Evolutionary conservation across 2,888 invertebrate species (phyloP), one percentile per base, ranked within the genome.

Genomic region (Hypselothyrea guttata): DNA sequence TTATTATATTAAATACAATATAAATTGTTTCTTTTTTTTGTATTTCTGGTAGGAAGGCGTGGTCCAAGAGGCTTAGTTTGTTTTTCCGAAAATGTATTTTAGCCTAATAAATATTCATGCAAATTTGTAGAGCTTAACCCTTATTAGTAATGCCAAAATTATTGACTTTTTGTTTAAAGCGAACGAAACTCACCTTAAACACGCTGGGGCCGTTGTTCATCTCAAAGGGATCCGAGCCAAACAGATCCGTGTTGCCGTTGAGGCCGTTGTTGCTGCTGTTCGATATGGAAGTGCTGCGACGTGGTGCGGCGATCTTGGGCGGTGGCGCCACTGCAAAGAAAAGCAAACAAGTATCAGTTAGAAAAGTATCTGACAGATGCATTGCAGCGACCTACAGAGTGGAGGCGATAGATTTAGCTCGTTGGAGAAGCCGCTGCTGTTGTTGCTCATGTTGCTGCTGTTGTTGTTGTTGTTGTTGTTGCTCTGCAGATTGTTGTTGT

Each of bases 251-350:
- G 31, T 79, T 78, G 58, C 83, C 86, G 42, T 79, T 88, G 12
- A 68, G 69, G 57, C 54, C 73, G 48, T 52, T 75, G 41, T 52
- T 63, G 49, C 57, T 62, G 51, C 49, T 76, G 49, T 60, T 86
- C 35, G 81, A 66, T 31, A 75, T 72, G 53, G 88, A 78, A 37
- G 73, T 87, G 51, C 66, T 83, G 75, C 88, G 91, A 86, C 87
- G 92, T 60, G 93, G 92, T 73, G 93, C 93, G 16, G 93, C 92
- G 5, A 94, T 93, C 89, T 96, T 96, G 56, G 97, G 97, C 58
- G 97, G 97, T 64, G 97, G 97, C 40, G 96, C 96, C 93, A 97
- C 97, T 97, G 89, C 7, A 92, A 91, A 49, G 38, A 42, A 30
- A 44, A 48, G 33, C 12, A 1, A 16, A 59, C n/a, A 27, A 38